These are phyloP conservation scores for Dastarcus helophoroides DNA, from an alignment of 2,888 invertebrate species.

Conservation along the genomic window DNA sequence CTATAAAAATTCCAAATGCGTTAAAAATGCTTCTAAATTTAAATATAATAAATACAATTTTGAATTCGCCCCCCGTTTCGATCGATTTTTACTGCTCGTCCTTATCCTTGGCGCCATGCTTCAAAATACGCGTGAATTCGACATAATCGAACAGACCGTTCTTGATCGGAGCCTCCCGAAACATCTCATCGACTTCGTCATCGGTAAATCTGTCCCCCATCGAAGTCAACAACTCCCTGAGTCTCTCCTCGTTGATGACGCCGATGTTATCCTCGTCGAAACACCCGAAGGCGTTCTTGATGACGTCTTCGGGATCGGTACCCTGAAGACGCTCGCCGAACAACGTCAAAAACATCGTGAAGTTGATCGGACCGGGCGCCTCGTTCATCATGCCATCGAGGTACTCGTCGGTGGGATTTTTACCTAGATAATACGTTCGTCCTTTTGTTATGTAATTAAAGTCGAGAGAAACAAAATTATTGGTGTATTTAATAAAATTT, in stretches of 20 bases:
- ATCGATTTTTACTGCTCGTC: slow-evolving; percentile 90
- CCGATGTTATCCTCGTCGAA: slow-evolving; percentile 96
- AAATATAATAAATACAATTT: too few relatives aligned
- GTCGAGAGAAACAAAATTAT: too few relatives aligned
- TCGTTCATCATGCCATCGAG: slow-evolving; percentile 98
- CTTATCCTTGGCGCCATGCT: slow-evolving; percentile 98
- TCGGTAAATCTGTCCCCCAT: slow-evolving; percentile 98
- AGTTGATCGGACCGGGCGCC: slow-evolving; percentile 97
- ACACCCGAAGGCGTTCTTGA: slow-evolving; percentile 98
- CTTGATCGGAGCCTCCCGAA: slow-evolving; percentile 95
- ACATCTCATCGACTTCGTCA: slow-evolving; percentile 98
- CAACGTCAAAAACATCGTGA: slow-evolving; percentile 97
- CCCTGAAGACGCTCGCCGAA: slow-evolving; percentile 98
- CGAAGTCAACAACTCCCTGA: slow-evolving; percentile 88
- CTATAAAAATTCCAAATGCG: too few relatives aligned
- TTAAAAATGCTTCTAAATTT: too few relatives aligned
- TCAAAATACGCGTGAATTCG: slow-evolving; percentile 96
- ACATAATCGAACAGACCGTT: slow-evolving; percentile 91
- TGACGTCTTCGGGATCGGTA: slow-evolving; percentile 98
- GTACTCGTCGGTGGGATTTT: slow-evolving; percentile 79
- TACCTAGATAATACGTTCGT: too few relatives aligned
- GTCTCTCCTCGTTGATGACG: slow-evolving; percentile 83
- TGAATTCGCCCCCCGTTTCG: too few relatives aligned
- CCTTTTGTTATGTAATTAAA: too few relatives aligned
- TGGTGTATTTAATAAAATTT: too few relatives aligned